Evolutionary conservation across 2,113 vertebrate species (phyloP).

Genomic region (Aldabrachelys gigantea): DNA sequence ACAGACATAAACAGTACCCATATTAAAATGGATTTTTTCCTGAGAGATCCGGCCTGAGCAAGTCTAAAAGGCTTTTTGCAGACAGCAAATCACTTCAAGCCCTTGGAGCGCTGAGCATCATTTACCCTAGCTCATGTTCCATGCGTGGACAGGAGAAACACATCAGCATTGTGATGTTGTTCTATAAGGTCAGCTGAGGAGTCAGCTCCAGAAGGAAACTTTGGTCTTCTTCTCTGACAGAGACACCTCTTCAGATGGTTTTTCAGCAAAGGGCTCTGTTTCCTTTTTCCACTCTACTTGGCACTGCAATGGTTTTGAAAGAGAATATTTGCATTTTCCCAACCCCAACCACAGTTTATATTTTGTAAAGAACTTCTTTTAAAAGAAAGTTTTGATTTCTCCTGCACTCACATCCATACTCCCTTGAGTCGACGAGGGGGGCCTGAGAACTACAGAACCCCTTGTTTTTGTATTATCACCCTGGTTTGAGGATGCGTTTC

Average conservation of each 20-base stretch:
- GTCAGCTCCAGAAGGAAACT: background rate
- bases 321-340: background rate
- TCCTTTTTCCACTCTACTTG: background rate
- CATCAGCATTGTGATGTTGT: background rate
- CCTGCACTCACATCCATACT: background rate
- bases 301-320: background rate
- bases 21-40: background rate
- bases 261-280: background rate
- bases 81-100: background rate
- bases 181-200: accelerated
- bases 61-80: background rate
- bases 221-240: background rate
- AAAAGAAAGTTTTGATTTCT: background rate
- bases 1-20: accelerated
- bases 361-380: background rate
- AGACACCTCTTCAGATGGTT: background rate
- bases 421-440: background rate
- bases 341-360: background rate
- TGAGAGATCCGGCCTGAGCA: background rate
- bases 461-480: background rate
- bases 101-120: background rate
- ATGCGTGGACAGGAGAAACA: background rate
- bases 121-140: accelerated
- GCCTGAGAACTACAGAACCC: background rate
- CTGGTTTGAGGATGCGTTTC: background rate